Percentiles rank a stretch among this genome's conserved stretches.
phyloP scores from a whole-genome alignment of 2,797 vertebrate species.

The Lateolabrax maculatus region DNA sequence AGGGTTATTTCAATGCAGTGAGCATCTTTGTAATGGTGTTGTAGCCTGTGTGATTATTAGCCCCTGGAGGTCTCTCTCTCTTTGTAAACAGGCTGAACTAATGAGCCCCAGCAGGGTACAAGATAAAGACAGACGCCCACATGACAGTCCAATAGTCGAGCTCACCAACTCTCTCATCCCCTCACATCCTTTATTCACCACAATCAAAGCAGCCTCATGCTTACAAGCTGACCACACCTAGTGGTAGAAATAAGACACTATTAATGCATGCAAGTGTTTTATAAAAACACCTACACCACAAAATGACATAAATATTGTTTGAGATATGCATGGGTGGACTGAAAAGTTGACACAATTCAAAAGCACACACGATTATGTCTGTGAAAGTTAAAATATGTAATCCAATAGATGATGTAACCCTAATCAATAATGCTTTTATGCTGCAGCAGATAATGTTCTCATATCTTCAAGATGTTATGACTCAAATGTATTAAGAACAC shows the following conservation, averaged over 20 bases:
- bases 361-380: constrained; percentile 3
- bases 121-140: constrained; percentile 74
- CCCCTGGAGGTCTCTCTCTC: constrained; percentile 71
- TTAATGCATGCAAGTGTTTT: not conserved
- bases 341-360: not conserved
- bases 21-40: constrained; percentile 68
- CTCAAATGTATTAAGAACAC: constrained; percentile 41
- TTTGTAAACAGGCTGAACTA: constrained; percentile 80
- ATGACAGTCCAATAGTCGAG: constrained; percentile 62
- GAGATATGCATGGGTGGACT: not conserved
- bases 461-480: constrained; percentile 33
- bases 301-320: not conserved
- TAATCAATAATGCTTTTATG: constrained; percentile 56
- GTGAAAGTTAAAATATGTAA: constrained; percentile 3
- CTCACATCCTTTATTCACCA: constrained; percentile 43
- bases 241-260: not conserved
- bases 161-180: constrained; percentile 40
- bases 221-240: constrained; percentile 27
- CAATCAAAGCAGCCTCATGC: constrained; percentile 47
- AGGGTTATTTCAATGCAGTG: constrained; percentile 64
- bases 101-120: constrained; percentile 74
- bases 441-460: constrained; percentile 42
- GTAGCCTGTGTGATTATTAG: constrained; percentile 78
- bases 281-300: not conserved
- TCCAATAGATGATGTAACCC: constrained; percentile 38